A percentile compares a stretch with the other conserved stretches of the same genome.
These are phyloP conservation scores for Eupithecia centaureata DNA, from an alignment of 2,888 invertebrate genomes.

Conservation along the genomic window DNA sequence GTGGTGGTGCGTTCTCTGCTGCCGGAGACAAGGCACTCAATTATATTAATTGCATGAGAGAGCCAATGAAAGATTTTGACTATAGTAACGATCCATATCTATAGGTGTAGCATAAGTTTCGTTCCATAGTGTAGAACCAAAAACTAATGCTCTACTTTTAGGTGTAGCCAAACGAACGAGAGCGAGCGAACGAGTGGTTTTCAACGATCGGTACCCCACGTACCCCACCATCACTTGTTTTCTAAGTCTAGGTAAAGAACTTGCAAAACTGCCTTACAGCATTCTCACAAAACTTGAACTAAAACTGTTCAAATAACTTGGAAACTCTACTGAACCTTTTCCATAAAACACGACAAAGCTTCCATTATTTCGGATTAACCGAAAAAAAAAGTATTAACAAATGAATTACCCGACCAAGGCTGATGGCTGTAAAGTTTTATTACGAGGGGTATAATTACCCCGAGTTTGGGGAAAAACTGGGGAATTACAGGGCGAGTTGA, in stretches of 20 bases:
- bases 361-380: slow-evolving; percentile 32
- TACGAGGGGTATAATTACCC: slow-evolving; percentile 31
- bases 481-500: slow-evolving; percentile 36
- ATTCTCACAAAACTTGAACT: not conserved
- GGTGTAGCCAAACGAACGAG: too few relatives aligned
- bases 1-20: slow-evolving; percentile 59
- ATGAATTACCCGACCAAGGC: slow-evolving; percentile 26
- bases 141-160: too few relatives aligned
- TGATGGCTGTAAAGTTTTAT: slow-evolving; percentile 33
- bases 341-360: slow-evolving; percentile 24
- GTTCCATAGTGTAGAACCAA: too few relatives aligned
- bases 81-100: too few relatives aligned
- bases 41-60: too few relatives aligned
- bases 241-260: not conserved
- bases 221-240: too few relatives aligned
- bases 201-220: too few relatives aligned
- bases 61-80: too few relatives aligned
- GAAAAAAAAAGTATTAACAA: slow-evolving; percentile 28
- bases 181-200: too few relatives aligned
- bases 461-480: slow-evolving; percentile 31
- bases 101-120: too few relatives aligned
- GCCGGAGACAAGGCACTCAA: too few relatives aligned
- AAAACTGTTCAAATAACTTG: slow-evolving; percentile 17
- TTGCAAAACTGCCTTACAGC: not conserved
- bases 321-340: slow-evolving; percentile 26